Evolutionary conservation across 2,113 vertebrate genomes (phyloP), one percentile per base, ranked within the genome.

Genomic region (Barbus barbus): DNA sequence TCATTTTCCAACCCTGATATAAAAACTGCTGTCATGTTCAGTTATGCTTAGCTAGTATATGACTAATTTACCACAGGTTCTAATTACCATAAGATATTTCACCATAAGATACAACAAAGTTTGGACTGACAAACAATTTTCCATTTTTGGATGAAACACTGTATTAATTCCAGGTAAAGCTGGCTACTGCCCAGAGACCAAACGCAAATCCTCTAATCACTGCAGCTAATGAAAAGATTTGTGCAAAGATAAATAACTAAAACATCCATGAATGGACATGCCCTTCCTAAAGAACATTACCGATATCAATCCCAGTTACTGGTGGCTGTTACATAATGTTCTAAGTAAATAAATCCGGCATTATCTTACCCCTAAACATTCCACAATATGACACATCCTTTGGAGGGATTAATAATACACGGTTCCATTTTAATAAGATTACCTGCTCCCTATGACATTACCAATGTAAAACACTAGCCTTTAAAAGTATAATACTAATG

Each of bases 191-290:
- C 69, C 5, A 24, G 38, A 11, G 69, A 72, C 36, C 67, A 71
- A 71, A 41, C 12, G 0, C 22, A 36, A 31, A 78, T 22, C n/a
- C 67, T 72, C 31, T 72, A 48, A 79, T 60, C 22, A 77, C 74
- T 36, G 28, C 28, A 36, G 31, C 28, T 36, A 77, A 77, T 77
- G 28, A 56, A 77, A 77, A 56, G 28, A 77, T 56, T 36, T 56
- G 74, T 36, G 74, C 53, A 36, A 77, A 77, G 48, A 77, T 36
- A 56, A 53, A 77, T 56, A 22, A n/a, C 9, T 77, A 56, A 56
- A 77, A 56, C 48, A 77, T 77, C 74, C 74, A 36, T 77, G 28
- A 48, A 36, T 26, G 38, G 38, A 36, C 2, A 5, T 56, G 46
- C 46, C 46, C 46, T 33, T 77, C 48, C 74, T n/a, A 53, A 36